A percentile compares a stretch with the other conserved stretches of the same genome.
Evolutionary conservation across 2,888 invertebrate genomes (phyloP).

Genomic region (Anoplius nigerrimus): DNA sequence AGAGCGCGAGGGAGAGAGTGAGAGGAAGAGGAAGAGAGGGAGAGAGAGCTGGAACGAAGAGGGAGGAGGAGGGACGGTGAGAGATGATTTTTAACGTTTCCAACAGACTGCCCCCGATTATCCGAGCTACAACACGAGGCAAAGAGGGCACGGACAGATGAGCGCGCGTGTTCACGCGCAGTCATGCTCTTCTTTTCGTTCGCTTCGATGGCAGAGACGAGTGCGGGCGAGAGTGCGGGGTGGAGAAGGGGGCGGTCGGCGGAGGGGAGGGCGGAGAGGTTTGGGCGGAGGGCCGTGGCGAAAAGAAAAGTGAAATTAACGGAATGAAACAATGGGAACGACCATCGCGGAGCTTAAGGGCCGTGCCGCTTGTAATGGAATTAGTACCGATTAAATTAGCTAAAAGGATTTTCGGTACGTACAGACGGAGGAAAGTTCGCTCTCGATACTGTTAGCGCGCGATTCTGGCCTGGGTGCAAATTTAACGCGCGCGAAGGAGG

Average conservation of each 20-base stretch:
- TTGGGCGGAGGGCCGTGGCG: conserved; percentile 9
- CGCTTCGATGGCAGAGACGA: not conserved
- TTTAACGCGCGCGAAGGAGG: not conserved
- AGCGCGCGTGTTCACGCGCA: conserved; percentile 22
- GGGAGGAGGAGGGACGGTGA: conserved; percentile 40
- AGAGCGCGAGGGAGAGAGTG: conserved; percentile 10
- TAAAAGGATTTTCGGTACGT: conserved; percentile 53
- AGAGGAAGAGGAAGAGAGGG: conserved; percentile 4
- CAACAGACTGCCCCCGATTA: conserved; percentile 65
- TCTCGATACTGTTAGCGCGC: conserved; percentile 41
- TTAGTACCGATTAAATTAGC: conserved; percentile 59
- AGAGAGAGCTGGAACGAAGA: not conserved
- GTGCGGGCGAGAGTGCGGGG: no score
- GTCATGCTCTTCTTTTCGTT: conserved; percentile 6
- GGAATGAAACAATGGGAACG: conserved; percentile 48
- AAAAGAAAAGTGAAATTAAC: conserved; percentile 51
- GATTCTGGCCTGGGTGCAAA: not conserved
- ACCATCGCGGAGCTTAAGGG: conserved; percentile 44
- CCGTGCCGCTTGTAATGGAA: conserved; percentile 53
- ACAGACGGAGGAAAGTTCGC: conserved; percentile 25
- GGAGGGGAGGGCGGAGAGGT: conserved; percentile 6
- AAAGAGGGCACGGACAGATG: not conserved
- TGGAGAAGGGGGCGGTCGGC: conserved; percentile 4
- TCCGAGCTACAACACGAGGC: conserved; percentile 34
- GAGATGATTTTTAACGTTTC: conserved; percentile 71